A percentile compares a stretch with the other conserved stretches of the same genome.
Evolutionary conservation across 1,140 invertebrate genomes (phyloP).

Genomic region (Lucilia sericata): DNA sequence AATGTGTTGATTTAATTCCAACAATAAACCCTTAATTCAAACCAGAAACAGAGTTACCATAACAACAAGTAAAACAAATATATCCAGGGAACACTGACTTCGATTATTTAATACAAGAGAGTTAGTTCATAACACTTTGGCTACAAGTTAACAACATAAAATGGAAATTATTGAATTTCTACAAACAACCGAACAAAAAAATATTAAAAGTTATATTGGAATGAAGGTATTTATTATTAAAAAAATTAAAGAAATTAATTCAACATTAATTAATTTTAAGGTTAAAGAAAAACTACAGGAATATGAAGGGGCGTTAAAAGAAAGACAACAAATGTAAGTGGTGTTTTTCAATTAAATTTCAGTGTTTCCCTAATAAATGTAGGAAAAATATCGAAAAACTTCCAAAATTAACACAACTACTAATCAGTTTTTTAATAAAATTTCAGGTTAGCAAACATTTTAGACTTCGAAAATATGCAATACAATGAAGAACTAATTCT

Average conservation of each 20-base stretch:
- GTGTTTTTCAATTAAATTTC: background rate
- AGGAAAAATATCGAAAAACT: too few relatives aligned
- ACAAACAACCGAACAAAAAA: conserved; percentile 53
- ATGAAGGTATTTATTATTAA: conserved; percentile 48
- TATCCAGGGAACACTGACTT: background rate
- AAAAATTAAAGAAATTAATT: too few relatives aligned
- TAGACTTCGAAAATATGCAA: conserved; percentile 50
- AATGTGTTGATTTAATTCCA: too few relatives aligned
- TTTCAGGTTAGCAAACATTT: conserved; percentile 46
- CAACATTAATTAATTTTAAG: too few relatives aligned
- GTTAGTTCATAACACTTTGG: background rate
- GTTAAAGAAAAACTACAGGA: conserved; percentile 51
- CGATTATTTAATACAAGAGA: background rate
- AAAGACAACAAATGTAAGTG: conserved; percentile 47
- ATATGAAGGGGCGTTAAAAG: conserved; percentile 50
- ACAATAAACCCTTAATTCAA: too few relatives aligned
- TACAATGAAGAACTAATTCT: conserved; percentile 51
- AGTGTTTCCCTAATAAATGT: too few relatives aligned
- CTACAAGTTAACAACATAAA: background rate
- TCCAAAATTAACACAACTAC: too few relatives aligned
- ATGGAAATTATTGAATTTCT: conserved; percentile 50
- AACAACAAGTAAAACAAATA: background rate
- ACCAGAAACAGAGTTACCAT: background rate
- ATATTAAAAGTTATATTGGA: conserved; percentile 55
- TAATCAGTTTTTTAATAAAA: background rate